Evolutionary conservation across 2,797 vertebrate species (phyloP).

Genomic region (Dendrocincla tyrannina): DNA sequence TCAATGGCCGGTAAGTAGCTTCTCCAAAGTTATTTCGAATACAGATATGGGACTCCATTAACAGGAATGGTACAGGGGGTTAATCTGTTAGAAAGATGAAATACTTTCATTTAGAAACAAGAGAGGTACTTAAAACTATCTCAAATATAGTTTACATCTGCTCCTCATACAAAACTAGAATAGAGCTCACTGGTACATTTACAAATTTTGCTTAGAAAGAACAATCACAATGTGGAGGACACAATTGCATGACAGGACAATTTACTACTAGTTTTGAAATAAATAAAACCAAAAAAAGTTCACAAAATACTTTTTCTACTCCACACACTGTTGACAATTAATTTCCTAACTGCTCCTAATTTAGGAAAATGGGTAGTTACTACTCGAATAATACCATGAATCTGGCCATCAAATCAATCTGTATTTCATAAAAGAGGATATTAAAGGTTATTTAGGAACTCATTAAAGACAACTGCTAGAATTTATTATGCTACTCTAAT

Average conservation of each 20-base stretch:
- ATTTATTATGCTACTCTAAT: background rate
- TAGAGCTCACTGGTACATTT: background rate
- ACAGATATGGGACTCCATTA: background rate
- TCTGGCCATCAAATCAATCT: background rate
- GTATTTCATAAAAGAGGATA: background rate
- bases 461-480: background rate
- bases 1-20: background rate
- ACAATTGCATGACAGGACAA: background rate
- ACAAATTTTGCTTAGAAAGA: background rate
- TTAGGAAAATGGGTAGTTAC: background rate
- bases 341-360: background rate
- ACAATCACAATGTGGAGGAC: background rate
- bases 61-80: background rate
- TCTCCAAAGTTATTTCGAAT: background rate
- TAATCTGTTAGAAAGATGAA: background rate
- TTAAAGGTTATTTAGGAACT: conserved; percentile 26
- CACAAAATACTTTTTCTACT: background rate
- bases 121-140: background rate
- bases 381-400: background rate
- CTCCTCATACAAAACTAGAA: background rate
- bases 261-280: background rate
- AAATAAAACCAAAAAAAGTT: background rate
- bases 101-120: background rate
- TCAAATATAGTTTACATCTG: background rate
- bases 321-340: background rate